Percentiles rank a stretch among this genome's conserved stretches.
Conservation (phyloP, 2,113 vertebrate genomes). For the Trinectes maculatus region DNA sequence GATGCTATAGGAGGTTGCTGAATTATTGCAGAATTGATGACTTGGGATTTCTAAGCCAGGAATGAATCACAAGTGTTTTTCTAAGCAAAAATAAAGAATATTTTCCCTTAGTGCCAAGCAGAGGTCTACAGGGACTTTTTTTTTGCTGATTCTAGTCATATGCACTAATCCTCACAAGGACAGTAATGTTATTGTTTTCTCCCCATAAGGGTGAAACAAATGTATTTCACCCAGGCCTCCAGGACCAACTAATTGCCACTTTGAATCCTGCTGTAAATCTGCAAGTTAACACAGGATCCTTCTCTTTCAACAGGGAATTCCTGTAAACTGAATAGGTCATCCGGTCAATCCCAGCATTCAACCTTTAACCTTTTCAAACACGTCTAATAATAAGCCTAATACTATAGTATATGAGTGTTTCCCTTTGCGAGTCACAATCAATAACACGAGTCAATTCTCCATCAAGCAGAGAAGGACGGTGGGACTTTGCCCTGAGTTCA, state of each 20-base stretch:
- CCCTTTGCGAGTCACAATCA: conserved; percentile 30
- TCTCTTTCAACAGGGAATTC: not conserved
- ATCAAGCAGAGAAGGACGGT: conserved; percentile 1
- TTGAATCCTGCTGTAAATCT: conserved; percentile 1
- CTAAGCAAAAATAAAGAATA: not conserved
- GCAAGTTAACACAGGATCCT: not conserved
- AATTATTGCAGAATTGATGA: not conserved
- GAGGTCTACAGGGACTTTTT: conserved; percentile 3
- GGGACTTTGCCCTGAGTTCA: not conserved
- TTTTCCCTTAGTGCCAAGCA: not conserved
- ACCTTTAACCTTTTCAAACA: conserved; percentile 36
- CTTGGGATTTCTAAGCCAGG: not conserved
- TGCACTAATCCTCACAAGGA: conserved; percentile 14
- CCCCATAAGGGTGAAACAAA: conserved; percentile 6
- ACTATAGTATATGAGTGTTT: not conserved
- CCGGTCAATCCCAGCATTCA: conserved; percentile 11
- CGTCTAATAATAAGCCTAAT: conserved; percentile 1
- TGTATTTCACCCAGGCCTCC: conserved; percentile 18
- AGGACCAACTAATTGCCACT: conserved; percentile 1
- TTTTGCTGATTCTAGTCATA: not conserved
- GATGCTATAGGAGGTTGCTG: not conserved
- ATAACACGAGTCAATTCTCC: conserved; percentile 17
- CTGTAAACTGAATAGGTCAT: conserved; percentile 7
- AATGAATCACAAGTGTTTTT: not conserved
- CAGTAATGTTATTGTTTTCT: conserved; percentile 10